A percentile compares a stretch with the other conserved stretches of the same genome.
Evolutionary conservation across 1,140 invertebrate genomes (phyloP).

Genomic region (Drosophila subobscura): DNA sequence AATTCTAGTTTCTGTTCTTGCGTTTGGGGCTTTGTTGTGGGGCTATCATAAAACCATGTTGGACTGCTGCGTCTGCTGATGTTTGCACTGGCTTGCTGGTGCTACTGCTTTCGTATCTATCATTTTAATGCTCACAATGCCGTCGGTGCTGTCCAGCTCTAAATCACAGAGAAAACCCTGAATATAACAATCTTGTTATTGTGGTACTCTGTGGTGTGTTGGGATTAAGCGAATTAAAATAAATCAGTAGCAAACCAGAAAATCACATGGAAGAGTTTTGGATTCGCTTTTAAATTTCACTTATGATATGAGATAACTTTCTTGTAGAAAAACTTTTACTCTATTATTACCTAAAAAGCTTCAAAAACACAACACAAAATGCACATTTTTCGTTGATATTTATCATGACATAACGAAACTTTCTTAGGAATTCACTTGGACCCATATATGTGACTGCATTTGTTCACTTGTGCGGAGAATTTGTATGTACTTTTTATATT

Average conservation of each 20-base stretch:
- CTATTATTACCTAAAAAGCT: no score
- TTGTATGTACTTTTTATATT: constrained; percentile 24
- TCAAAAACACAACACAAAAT: no score
- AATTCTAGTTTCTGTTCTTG: constrained; percentile 33
- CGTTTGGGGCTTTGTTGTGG: constrained; percentile 4
- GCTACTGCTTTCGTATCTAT: constrained; percentile 61
- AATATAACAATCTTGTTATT: constrained; percentile 61
- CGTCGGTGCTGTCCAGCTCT: constrained; percentile 61
- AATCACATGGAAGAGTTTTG: not conserved
- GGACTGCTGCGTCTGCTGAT: constrained; percentile 28
- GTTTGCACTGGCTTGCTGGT: constrained; percentile 47
- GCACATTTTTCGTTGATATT: no score
- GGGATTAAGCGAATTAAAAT: constrained; percentile 50
- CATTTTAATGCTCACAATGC: constrained; percentile 67
- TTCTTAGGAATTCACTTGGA: constrained; percentile 5
- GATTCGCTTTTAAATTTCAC: constrained; percentile 23
- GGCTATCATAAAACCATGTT: constrained; percentile 69
- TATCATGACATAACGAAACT: no score
- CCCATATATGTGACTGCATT: constrained; percentile 39
- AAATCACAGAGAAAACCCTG: constrained; percentile 73
- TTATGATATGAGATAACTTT: constrained; percentile 32
- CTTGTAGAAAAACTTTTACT: constrained; percentile 5
- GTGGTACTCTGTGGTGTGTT: constrained; percentile 29
- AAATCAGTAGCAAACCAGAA: constrained; percentile 53
- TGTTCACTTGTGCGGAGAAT: constrained; percentile 15